Base-by-base conservation (phyloP, 2,113 vertebrate genomes). In the Thinocorus orbignyianus region DNA sequence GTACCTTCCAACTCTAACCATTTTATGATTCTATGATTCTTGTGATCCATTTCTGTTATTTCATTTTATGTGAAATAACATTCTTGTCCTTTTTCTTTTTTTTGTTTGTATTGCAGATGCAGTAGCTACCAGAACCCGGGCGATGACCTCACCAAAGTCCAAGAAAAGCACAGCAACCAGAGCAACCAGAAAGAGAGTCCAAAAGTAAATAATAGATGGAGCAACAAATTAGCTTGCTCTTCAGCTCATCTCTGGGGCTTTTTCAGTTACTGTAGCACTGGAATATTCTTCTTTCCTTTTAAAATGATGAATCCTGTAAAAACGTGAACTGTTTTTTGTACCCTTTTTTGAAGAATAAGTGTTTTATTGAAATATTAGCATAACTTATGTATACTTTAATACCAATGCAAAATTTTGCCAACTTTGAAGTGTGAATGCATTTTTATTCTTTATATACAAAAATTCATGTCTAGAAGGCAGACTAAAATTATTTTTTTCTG, bases 111-210 rank as follows among this genome's bases (percentile, higher is more conserved):
- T 85, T 97, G 37, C 70, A 97, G 97, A 87, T 4, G 74, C 66
- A 17, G 31, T 85, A 86, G 79, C 81, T 78, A n/a, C 81, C 66
- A 96, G 90, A 93, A 79, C 72, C 9, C 74, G 35, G 74, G 92
- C 84, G 64, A 41, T 64, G 48, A 94, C 68, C 10, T 96, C 95
- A 57, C 93, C 94, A 54, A 88, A 96, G 81, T 5, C 65, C 78
- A 90, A 74, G 49, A 96, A 92, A 96, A 92, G 83, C 92, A 87
- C 87, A 82, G 95, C 83, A 96, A 92, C 93, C 78, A 97, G 95
- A 82, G 95, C 83, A 96, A 92, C 93, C 78, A 97, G 95, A 86
- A 98, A 88, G 95, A 97, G 90, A 94, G 81, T 92, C 44, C 95
- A 94, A 93, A 98, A 98, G 71, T 98, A 94, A 96, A 93, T 80